A percentile compares a stretch with the other conserved stretches of the same genome.
phyloP scores from a whole-genome alignment of 2,797 vertebrate genomes.

The Scolopax bukidnonensis region DNA sequence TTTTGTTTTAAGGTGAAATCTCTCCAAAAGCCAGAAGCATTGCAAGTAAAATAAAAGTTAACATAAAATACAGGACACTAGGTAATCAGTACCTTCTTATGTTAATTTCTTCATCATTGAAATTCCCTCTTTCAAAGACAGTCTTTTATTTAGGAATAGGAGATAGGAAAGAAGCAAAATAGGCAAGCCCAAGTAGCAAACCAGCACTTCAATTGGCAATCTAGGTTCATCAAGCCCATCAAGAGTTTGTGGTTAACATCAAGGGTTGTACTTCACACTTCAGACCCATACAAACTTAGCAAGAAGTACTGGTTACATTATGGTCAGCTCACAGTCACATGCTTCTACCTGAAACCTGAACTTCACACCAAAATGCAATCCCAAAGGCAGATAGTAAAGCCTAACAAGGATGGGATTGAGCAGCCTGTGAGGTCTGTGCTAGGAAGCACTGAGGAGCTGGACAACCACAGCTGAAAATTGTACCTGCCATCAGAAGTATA shows the following conservation, averaged over 20 bases:
- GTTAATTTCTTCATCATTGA: background rate
- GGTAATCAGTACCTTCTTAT: background rate
- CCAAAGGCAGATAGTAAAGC: background rate
- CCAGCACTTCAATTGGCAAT: background rate
- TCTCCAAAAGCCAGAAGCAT: background rate
- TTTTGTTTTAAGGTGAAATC: background rate
- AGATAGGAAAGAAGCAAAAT: background rate
- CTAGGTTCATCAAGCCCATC: background rate
- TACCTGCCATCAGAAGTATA: background rate
- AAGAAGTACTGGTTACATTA: background rate
- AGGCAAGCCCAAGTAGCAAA: background rate
- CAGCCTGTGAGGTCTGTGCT: background rate
- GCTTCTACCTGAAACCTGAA: background rate
- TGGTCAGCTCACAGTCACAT: background rate
- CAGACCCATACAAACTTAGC: background rate
- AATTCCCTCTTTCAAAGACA: conserved; percentile 4
- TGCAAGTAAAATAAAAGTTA: background rate
- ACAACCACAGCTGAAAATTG: background rate
- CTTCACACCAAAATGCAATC: background rate
- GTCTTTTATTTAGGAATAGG: background rate
- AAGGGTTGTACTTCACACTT: background rate
- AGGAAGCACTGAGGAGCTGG: background rate
- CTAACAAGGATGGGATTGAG: background rate
- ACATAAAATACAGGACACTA: background rate
- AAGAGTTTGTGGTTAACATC: background rate